Percentiles rank a stretch among this genome's conserved stretches.
These are phyloP conservation scores for Erebia palarica DNA, from an alignment of 2,888 invertebrate species.

Conservation along the genomic window DNA sequence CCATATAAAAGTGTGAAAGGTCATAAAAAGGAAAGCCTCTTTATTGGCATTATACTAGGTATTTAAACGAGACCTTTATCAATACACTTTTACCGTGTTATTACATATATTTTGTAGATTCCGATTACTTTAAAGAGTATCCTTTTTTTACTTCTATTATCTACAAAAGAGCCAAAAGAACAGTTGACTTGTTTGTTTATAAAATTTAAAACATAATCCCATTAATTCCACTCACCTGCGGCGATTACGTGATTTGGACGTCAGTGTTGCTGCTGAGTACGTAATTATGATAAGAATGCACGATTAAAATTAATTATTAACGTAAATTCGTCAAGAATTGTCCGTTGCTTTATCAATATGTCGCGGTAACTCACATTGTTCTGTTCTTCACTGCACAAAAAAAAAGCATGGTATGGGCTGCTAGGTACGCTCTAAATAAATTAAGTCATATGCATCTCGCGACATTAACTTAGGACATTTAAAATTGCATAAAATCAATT, in stretches of 20 bases:
- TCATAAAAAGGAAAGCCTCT: slow-evolving; percentile 30
- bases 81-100: slow-evolving; percentile 37
- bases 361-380: slow-evolving; percentile 52
- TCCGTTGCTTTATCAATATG: slow-evolving; percentile 55
- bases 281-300: slow-evolving; percentile 58
- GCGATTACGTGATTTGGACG: slow-evolving; percentile 53
- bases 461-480: not conserved
- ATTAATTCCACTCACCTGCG: slow-evolving; percentile 54
- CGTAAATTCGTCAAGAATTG: slow-evolving; percentile 52
- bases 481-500: not conserved
- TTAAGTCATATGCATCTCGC: not conserved
- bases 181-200: slow-evolving; percentile 38
- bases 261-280: slow-evolving; percentile 57
- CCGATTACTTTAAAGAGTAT: not conserved
- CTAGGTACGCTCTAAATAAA: not conserved
- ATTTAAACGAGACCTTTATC: slow-evolving; percentile 22
- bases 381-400: slow-evolving; percentile 51
- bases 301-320: slow-evolving; percentile 59
- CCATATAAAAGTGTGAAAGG: slow-evolving; percentile 35
- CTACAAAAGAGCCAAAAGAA: slow-evolving; percentile 18
- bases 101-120: slow-evolving; percentile 18
- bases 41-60: slow-evolving; percentile 15
- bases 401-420: slow-evolving; percentile 11
- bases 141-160: too few relatives aligned
- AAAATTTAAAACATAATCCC: slow-evolving; percentile 44